Evolutionary conservation across 2,797 vertebrate species (phyloP).

Genomic region (Rhinoraja longicauda): DNA sequence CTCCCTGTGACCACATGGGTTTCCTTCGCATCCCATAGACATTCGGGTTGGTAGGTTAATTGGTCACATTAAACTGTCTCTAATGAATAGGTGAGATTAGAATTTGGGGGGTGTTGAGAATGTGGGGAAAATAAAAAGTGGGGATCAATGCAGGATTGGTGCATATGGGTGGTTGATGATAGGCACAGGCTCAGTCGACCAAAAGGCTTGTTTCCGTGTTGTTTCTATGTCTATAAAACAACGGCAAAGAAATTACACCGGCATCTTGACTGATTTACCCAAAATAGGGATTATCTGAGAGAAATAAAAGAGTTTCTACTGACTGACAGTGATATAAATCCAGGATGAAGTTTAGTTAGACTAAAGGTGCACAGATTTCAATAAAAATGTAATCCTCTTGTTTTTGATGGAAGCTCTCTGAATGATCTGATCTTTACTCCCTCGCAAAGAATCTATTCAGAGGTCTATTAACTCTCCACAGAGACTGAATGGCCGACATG

Average conservation of each 20-base stretch:
- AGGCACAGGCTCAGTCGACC: too few species aligned
- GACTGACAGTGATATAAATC: neutral
- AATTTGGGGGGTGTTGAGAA: too few species aligned
- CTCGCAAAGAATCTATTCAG: slow-evolving; percentile 3
- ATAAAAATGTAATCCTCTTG: neutral
- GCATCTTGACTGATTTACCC: neutral
- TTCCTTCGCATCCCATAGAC: too few species aligned
- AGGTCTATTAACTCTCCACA: neutral
- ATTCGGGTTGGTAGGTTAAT: too few species aligned
- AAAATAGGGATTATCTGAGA: too few species aligned
- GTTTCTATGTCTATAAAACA: neutral
- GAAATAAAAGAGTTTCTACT: neutral
- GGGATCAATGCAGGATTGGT: too few species aligned
- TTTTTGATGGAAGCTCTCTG: neutral
- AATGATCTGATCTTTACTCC: neutral
- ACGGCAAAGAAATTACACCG: neutral
- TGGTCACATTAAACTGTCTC: too few species aligned
- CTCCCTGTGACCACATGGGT: too few species aligned
- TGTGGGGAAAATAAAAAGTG: too few species aligned
- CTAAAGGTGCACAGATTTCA: neutral
- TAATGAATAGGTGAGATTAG: too few species aligned
- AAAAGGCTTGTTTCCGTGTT: neutral
- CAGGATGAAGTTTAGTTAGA: neutral
- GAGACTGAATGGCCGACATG: slow-evolving; percentile 21
- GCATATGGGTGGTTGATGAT: too few species aligned